Evolutionary conservation across 2,888 invertebrate genomes (phyloP).

Genomic region (Stenichneumon culpator): DNA sequence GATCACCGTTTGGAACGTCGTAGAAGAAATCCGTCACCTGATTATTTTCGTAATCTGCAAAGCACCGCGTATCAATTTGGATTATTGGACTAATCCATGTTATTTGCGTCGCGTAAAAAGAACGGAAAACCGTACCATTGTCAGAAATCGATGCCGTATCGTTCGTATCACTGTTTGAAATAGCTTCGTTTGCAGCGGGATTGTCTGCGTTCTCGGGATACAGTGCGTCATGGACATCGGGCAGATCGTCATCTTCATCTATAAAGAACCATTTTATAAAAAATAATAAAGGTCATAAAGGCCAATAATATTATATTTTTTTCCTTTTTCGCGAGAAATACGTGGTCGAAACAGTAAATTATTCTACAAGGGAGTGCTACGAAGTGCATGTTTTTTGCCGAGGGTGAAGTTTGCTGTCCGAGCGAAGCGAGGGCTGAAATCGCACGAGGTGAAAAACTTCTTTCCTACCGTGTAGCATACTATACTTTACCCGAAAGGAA

Average conservation of each 20-base stretch:
- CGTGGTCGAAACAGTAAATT: no score
- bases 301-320: no score
- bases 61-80: background rate
- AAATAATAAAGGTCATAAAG: no score
- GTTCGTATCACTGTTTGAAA: constrained; percentile 1
- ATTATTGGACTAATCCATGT: background rate
- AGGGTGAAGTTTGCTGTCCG: no score
- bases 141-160: background rate
- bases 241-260: background rate
- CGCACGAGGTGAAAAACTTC: no score
- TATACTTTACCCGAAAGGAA: no score
- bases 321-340: no score
- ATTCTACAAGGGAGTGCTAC: no score
- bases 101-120: background rate
- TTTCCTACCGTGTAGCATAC: no score
- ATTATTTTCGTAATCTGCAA: background rate
- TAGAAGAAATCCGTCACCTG: background rate
- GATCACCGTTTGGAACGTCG: background rate
- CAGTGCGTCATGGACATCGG: background rate
- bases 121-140: background rate
- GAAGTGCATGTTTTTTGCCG: no score
- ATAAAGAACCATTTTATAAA: no score
- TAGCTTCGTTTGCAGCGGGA: background rate
- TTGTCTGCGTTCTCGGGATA: background rate
- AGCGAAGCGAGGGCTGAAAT: no score